These are phyloP conservation scores for Polyommatus icarus DNA, from an alignment of 2,888 invertebrate genomes.

Conservation along the genomic window DNA sequence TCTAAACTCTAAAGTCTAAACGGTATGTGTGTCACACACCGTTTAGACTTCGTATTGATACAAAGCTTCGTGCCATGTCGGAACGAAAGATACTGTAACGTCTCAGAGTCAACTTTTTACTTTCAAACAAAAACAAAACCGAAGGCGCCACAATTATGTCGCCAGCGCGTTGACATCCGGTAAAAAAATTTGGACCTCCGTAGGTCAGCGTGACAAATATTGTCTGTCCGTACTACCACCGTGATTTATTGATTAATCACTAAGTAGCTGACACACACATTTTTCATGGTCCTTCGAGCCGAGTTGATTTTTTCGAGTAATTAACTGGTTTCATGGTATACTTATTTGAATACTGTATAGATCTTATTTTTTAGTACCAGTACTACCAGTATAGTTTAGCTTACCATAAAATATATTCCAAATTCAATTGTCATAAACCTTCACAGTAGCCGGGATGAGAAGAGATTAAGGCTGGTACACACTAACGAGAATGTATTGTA, in stretches of 20 bases:
- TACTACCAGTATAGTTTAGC: too few relatives aligned
- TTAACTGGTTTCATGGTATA: background rate
- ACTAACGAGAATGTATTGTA: slow-evolving; percentile 5
- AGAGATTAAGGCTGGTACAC: slow-evolving; percentile 42
- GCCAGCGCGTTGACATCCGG: slow-evolving; percentile 69
- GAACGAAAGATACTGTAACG: too few relatives aligned
- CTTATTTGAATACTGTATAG: too few relatives aligned
- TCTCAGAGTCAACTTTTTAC: background rate
- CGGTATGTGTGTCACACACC: too few relatives aligned
- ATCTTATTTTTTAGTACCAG: too few relatives aligned
- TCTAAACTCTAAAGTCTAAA: too few relatives aligned
- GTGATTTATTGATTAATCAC: slow-evolving; percentile 62
- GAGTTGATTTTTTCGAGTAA: background rate
- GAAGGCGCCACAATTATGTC: slow-evolving; percentile 72
- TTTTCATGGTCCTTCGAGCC: slow-evolving; percentile 35
- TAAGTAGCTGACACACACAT: slow-evolving; percentile 47
- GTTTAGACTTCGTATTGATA: too few relatives aligned
- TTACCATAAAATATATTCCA: background rate
- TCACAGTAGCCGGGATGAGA: slow-evolving; percentile 53
- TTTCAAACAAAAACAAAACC: slow-evolving; percentile 45
- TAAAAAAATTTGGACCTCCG: slow-evolving; percentile 52
- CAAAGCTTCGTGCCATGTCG: too few relatives aligned
- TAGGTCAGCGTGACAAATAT: slow-evolving; percentile 64
- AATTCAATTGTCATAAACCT: slow-evolving; percentile 50
- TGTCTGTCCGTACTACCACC: slow-evolving; percentile 50